These are phyloP conservation scores for Girardinichthys multiradiatus DNA, from an alignment of 2,113 vertebrate genomes.

Conservation along the genomic window DNA sequence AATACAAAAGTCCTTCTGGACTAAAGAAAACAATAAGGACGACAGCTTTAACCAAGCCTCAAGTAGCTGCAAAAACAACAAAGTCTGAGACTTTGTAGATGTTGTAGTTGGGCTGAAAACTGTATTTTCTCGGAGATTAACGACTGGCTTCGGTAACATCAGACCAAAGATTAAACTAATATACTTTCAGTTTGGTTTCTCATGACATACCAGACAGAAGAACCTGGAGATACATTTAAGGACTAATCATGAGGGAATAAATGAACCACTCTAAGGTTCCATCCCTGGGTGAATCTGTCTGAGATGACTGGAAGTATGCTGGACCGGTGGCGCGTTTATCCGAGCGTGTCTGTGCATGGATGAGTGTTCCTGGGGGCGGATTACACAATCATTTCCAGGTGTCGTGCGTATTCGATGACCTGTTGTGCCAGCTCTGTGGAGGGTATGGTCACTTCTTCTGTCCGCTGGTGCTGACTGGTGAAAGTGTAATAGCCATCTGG, in stretches of 20 bases:
- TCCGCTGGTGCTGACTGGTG: constrained; percentile 88
- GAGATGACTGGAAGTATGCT: constrained; percentile 32
- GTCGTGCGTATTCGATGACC: constrained; percentile 93
- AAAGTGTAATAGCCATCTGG: constrained; percentile 89
- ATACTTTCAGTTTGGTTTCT: background rate
- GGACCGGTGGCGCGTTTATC: constrained; percentile 32
- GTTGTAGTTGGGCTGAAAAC: no score
- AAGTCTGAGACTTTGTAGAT: no score
- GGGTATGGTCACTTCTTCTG: constrained; percentile 90
- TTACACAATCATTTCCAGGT: constrained; percentile 96
- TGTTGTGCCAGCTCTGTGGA: constrained; percentile 91
- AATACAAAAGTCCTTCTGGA: constrained; percentile 48
- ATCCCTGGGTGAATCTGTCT: constrained; percentile 23
- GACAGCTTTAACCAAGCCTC: background rate
- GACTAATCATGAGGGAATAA: constrained; percentile 23
- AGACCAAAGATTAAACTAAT: no score
- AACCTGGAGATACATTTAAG: constrained; percentile 13
- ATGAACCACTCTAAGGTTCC: constrained; percentile 17
- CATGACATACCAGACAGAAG: background rate
- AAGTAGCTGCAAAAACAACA: no score
- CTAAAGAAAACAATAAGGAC: background rate
- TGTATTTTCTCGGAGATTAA: background rate
- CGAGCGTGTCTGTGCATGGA: constrained; percentile 50
- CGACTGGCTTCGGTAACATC: no score
- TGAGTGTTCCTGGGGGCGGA: constrained; percentile 52